A percentile compares a stretch with the other conserved stretches of the same genome.
Conservation (phyloP, 1,140 invertebrate species). For the Drosophila melanica region DNA sequence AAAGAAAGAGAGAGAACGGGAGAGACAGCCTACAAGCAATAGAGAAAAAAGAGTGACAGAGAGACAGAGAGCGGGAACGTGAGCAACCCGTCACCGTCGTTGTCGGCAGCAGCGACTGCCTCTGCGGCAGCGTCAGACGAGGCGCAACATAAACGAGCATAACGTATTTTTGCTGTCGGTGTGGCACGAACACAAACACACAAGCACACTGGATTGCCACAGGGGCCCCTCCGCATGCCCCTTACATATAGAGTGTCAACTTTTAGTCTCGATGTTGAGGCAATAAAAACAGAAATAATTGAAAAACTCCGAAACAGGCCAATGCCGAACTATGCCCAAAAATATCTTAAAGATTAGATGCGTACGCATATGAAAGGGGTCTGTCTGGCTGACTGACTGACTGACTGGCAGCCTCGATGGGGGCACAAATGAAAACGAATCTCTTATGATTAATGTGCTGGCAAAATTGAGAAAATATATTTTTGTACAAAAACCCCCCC, state of each 20-base stretch:
- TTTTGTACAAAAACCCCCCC: slow-evolving; percentile 44
- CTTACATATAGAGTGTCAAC: slow-evolving; percentile 66
- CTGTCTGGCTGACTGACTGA: slow-evolving; percentile 13
- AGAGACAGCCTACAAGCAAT: no score
- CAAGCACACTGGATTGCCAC: slow-evolving; percentile 7
- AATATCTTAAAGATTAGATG: slow-evolving; percentile 77
- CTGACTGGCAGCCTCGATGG: slow-evolving; percentile 56
- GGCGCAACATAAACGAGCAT: slow-evolving; percentile 75
- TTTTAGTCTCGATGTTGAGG: slow-evolving; percentile 73
- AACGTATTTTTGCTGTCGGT: slow-evolving; percentile 80
- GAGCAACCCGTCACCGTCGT: slow-evolving; percentile 33
- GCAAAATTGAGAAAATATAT: slow-evolving; percentile 79
- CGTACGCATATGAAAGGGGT: slow-evolving; percentile 46
- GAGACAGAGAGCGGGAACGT: slow-evolving; percentile 46
- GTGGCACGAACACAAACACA: slow-evolving; percentile 52
- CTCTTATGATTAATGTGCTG: slow-evolving; percentile 79
- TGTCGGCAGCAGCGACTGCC: neutral
- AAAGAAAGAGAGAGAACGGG: neutral
- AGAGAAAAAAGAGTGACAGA: neutral
- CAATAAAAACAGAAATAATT: slow-evolving; percentile 77
- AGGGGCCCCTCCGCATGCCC: slow-evolving; percentile 3
- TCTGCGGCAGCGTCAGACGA: slow-evolving; percentile 33
- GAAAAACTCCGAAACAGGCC: slow-evolving; percentile 58
- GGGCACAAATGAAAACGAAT: slow-evolving; percentile 35
- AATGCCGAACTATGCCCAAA: slow-evolving; percentile 54